Conservation (phyloP, 2,797 vertebrate species). For the Halcyon leucocephala region DNA sequence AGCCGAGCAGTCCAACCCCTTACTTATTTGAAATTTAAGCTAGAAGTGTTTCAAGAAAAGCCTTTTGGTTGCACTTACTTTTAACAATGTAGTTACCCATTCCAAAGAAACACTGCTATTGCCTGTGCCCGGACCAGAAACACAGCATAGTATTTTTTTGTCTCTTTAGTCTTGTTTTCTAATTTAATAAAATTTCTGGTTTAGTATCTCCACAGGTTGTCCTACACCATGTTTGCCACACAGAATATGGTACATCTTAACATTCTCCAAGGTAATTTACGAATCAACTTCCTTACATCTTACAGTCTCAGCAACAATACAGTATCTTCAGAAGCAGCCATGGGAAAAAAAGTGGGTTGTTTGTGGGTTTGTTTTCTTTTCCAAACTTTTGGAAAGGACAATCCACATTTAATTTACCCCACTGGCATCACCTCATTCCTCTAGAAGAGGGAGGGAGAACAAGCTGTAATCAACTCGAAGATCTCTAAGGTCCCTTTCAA, state of each 20-base stretch:
- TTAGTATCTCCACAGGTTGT: background rate
- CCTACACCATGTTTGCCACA: background rate
- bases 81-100: background rate
- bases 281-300: background rate
- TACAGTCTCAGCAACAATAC: background rate
- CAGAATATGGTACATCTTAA: background rate
- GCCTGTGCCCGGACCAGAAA: background rate
- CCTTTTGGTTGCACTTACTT: background rate
- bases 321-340: background rate
- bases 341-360: background rate
- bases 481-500: too few species aligned
- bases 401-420: background rate
- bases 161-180: background rate
- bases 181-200: background rate
- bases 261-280: background rate
- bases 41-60: constrained; percentile 11
- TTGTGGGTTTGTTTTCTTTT: background rate
- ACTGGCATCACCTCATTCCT: background rate
- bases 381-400: background rate
- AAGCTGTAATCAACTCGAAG: background rate
- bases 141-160: background rate
- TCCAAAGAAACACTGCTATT: constrained; percentile 11
- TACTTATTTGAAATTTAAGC: background rate
- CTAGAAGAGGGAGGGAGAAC: background rate
- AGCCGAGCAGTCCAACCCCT: background rate